Evolutionary conservation across 64 coral and sea anemone species (phyloP).

Genomic region (Actinia tenebrosa): DNA sequence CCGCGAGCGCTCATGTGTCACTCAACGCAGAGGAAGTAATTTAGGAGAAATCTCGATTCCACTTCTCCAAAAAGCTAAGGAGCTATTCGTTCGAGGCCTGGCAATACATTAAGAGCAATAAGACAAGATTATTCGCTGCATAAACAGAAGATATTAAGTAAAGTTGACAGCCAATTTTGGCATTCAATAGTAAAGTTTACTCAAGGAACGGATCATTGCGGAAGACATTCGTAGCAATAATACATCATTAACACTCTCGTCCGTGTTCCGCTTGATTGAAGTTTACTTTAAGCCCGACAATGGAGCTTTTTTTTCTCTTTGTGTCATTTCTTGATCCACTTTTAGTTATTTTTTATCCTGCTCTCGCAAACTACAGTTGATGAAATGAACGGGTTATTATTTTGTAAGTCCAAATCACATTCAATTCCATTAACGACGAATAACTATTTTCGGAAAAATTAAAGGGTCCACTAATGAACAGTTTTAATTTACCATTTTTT

Average conservation of each 20-base stretch:
- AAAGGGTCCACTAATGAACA: not conserved
- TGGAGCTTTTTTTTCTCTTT: not conserved
- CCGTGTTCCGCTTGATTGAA: not conserved
- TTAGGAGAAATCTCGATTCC: not conserved
- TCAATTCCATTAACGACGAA: not conserved
- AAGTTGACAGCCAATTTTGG: not conserved
- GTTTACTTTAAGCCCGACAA: no score
- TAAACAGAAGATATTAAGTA: not conserved
- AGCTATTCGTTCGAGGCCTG: not conserved
- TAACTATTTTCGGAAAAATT: not conserved
- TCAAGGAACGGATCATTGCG: not conserved
- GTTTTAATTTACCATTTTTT: not conserved
- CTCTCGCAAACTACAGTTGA: not conserved
- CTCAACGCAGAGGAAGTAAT: not conserved
- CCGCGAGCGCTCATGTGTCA: not conserved
- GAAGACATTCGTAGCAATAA: not conserved
- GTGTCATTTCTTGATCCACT: not conserved
- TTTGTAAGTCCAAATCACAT: not conserved
- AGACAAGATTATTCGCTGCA: not conserved
- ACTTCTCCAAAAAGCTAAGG: not conserved
- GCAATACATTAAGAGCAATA: not conserved
- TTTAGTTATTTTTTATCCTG: not conserved
- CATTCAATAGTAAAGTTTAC: not conserved
- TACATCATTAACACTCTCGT: not conserved
- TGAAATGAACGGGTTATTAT: not conserved